These are phyloP conservation scores for Sericinus montela DNA, from an alignment of 2,888 invertebrate species.

Conservation along the genomic window DNA sequence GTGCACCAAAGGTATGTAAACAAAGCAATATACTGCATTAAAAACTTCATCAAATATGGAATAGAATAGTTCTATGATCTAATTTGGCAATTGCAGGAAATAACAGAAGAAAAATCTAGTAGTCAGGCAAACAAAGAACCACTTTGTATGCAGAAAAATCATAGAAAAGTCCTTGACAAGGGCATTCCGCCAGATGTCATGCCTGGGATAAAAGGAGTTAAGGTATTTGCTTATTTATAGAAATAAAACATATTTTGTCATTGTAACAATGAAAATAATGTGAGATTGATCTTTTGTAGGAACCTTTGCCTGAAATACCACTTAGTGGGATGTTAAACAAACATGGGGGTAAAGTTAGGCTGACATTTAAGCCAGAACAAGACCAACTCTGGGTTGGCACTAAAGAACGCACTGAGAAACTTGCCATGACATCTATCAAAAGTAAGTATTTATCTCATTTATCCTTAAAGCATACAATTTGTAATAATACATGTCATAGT, in stretches of 20 bases:
- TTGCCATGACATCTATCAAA: conserved; percentile 94
- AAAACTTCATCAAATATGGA: no score
- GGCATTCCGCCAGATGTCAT: conserved; percentile 94
- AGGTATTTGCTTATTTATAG: conserved; percentile 64
- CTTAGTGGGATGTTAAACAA: conserved; percentile 95
- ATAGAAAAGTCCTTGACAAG: conserved; percentile 92
- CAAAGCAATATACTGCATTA: background rate
- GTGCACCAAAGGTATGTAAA: conserved; percentile 81
- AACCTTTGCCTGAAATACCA: conserved; percentile 88
- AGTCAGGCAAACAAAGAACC: conserved; percentile 83
- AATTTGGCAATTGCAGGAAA: conserved; percentile 60
- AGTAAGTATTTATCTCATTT: conserved; percentile 68
- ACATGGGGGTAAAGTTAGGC: conserved; percentile 91
- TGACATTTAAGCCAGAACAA: conserved; percentile 94
- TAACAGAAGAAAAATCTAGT: conserved; percentile 81
- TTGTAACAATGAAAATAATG: background rate
- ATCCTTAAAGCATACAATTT: background rate
- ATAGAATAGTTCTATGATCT: no score
- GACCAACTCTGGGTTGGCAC: conserved; percentile 96
- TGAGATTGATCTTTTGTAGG: conserved; percentile 64
- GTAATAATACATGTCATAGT: background rate
- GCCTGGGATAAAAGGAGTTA: conserved; percentile 89
- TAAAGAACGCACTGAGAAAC: conserved; percentile 94
- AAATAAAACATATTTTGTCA: background rate
- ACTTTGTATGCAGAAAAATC: conserved; percentile 86